Conservation (phyloP, 2,113 vertebrate species). For the Triplophysa tibetana region DNA sequence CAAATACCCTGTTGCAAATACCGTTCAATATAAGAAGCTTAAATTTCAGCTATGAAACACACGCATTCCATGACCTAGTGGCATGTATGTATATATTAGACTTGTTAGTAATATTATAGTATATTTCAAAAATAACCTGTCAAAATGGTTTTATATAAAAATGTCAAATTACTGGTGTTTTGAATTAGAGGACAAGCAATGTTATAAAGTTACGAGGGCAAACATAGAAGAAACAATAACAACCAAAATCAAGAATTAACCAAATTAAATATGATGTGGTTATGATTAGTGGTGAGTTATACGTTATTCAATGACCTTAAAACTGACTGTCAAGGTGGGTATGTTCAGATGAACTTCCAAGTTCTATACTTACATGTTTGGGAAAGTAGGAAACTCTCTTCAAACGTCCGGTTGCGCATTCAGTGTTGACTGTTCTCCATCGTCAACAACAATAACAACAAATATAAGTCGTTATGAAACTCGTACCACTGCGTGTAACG, state of each 20-base stretch:
- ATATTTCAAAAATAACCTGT: neutral
- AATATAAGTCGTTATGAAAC: neutral
- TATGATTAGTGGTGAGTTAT: neutral
- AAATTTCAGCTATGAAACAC: conserved; percentile 3
- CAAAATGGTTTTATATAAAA: neutral
- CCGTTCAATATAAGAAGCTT: neutral
- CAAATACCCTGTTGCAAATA: neutral
- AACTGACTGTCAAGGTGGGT: conserved; percentile 13
- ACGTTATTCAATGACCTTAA: conserved; percentile 2
- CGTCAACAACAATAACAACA: conserved; percentile 2
- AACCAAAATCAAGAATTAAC: neutral
- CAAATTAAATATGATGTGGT: neutral
- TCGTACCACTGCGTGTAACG: conserved; percentile 12
- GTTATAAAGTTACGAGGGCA: neutral
- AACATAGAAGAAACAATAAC: neutral
- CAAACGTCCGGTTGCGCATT: neutral
- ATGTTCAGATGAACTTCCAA: neutral
- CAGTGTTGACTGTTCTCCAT: neutral
- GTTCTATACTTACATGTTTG: conserved; percentile 21
- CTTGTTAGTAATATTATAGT: neutral
- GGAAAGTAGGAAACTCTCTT: conserved; percentile 9
- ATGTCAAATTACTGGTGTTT: neutral
- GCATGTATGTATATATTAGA: neutral
- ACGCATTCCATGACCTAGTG: neutral
- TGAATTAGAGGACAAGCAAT: neutral